Evolutionary conservation across 2,113 vertebrate genomes (phyloP).

Genomic region (Alethe castanea): DNA sequence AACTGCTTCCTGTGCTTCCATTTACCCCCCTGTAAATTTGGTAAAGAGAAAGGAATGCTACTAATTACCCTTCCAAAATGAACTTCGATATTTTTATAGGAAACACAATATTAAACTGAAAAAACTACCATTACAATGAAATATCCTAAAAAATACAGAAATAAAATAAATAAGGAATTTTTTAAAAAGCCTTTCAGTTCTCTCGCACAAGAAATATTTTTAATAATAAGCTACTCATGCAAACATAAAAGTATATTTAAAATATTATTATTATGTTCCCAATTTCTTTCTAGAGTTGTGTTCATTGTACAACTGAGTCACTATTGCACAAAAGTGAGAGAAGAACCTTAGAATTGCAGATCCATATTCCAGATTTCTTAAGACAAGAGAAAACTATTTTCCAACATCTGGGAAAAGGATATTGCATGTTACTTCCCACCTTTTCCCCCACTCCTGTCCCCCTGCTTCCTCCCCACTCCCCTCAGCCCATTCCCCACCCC

Average conservation of each 20-base stretch:
- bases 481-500: too few species aligned
- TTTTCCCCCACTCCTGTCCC: rapidly evolving
- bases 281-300: not conserved
- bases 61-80: conserved; percentile 1
- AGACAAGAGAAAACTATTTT: not conserved
- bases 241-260: not conserved
- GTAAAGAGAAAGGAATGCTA: not conserved
- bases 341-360: not conserved
- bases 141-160: not conserved
- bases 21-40: not conserved
- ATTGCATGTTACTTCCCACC: not conserved
- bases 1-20: not conserved
- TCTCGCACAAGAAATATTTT: not conserved
- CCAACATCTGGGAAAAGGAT: not conserved
- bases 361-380: not conserved
- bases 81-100: not conserved
- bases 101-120: not conserved
- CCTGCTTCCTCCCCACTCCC: rapidly evolving
- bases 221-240: not conserved
- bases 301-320: not conserved
- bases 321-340: not conserved
- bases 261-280: not conserved
- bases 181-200: not conserved
- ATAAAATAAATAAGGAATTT: not conserved
- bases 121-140: not conserved